A percentile compares a stretch with the other conserved stretches of the same genome.
phyloP scores from a whole-genome alignment of 2,888 invertebrate genomes.

The Eilema caniola region DNA sequence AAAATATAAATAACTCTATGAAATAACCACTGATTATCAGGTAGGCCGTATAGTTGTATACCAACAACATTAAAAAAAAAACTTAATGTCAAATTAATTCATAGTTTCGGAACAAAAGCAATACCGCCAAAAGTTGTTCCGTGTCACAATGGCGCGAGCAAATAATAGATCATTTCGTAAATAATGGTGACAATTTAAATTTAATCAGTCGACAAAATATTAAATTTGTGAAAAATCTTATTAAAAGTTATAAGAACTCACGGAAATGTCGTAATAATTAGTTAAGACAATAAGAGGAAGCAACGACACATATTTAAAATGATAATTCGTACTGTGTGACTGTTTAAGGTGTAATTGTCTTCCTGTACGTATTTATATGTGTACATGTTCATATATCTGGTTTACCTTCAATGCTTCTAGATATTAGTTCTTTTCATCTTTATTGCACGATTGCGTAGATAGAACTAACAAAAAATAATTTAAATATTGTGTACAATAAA shows the following conservation, averaged over 20 bases:
- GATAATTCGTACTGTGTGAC: conserved; percentile 22
- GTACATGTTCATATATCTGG: not conserved
- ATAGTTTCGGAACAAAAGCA: not conserved
- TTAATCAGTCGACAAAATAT: conserved; percentile 6
- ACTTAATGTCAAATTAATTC: too few species aligned
- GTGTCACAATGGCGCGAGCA: not conserved
- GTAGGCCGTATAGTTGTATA: too few species aligned
- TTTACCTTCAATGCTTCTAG: conserved; percentile 23
- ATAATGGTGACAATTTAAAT: conserved; percentile 5
- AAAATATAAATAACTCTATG: too few species aligned
- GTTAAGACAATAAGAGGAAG: conserved; percentile 27
- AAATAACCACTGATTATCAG: too few species aligned
- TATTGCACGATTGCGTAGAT: not conserved
- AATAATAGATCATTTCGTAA: not conserved
- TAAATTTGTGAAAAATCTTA: not conserved
- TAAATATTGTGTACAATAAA: too few species aligned
- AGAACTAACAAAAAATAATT: not conserved
- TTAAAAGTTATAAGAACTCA: conserved; percentile 8
- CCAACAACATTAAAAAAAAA: too few species aligned
- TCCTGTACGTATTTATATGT: conserved; percentile 11
- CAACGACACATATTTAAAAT: conserved; percentile 25
- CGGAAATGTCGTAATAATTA: conserved; percentile 23
- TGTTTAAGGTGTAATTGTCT: conserved; percentile 20
- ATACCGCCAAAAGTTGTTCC: not conserved
- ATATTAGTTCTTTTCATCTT: conserved; percentile 1